phyloP scores from a whole-genome alignment of 1,140 invertebrate genomes.

The Scaptomyza montana region DNA sequence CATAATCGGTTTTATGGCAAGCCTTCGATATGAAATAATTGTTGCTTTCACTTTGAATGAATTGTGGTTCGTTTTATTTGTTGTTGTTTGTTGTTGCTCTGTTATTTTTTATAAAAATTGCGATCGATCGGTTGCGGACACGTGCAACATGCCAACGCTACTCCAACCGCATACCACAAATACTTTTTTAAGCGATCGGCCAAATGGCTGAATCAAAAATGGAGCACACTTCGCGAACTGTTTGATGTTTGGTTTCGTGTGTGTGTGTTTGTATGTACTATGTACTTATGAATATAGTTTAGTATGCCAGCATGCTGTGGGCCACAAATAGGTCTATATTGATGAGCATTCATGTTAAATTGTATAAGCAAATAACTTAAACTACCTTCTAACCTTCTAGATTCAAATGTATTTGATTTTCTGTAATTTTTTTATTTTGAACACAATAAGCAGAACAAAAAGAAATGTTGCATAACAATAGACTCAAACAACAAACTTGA shows the following conservation, averaged over 20 bases:
- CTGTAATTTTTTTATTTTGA: too few species aligned
- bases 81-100: constrained; percentile 14
- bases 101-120: constrained; percentile 63
- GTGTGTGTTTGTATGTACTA: constrained; percentile 12
- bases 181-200: constrained; percentile 48
- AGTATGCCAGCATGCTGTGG: constrained; percentile 53
- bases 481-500: constrained; percentile 61
- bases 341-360: too few species aligned
- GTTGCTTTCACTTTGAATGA: constrained; percentile 81
- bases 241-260: background rate
- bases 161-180: constrained; percentile 63
- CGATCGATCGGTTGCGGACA: constrained; percentile 60
- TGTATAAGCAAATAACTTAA: too few species aligned
- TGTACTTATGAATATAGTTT: constrained; percentile 34
- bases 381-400: too few species aligned
- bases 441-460: constrained; percentile 24
- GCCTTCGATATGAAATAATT: constrained; percentile 77
- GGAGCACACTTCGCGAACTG: constrained; percentile 38
- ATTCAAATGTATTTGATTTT: too few species aligned
- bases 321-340: too few species aligned
- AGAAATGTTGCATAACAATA: constrained; percentile 43
- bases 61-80: constrained; percentile 46
- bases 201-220: constrained; percentile 32
- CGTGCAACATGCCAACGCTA: constrained; percentile 73
- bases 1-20: constrained; percentile 72